Evolutionary conservation across 2,113 vertebrate species (phyloP), one percentile per base, ranked within the genome.

Genomic region (Corynorhinus townsendii): DNA sequence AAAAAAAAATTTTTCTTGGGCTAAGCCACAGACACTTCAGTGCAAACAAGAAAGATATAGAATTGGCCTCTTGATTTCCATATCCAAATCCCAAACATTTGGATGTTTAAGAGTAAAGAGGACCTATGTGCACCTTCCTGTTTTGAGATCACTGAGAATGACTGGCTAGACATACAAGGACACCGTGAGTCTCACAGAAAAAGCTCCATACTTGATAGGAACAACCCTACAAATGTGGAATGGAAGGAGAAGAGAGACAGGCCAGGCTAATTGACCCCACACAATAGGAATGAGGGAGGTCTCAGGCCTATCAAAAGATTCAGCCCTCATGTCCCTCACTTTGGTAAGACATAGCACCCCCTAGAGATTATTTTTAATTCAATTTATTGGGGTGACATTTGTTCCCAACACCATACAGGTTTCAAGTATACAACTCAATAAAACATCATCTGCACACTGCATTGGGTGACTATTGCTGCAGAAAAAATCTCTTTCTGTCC

Each of bases 241-340:
- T 16, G 33, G 20, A 54, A 56, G 11, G 2, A 20, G 15, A 1
- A 20, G 20, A 80, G 35, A 76, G 26, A 20, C 1, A 0, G n/a
- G 17, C 3, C 26, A 64, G 26, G 40, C 4, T n/a, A 12, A 82
- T 68, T 11, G 22, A 49, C 20, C 7, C 16, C n/a, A 47, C 30
- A 54, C 26, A 45, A 11, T 2, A 35, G 10, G 22, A 59, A 68
- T 11, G 9, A 62, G 7, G 33, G 8, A 19, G 4, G 16, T n/a
- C 64, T 83, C 26, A 73, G 20, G 8, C 26, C 19, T 8, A 15
- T 47, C 24, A 47, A 38, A 80, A 86, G 24, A 80, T 38, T 11
- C 9, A 62, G 30, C 20, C 0, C 3, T 11, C 49, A 79, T 0
- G 2, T 1, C 12, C 20, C 11, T 66, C 3, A 33, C 9, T 49